Percentiles rank a stretch among this genome's conserved stretches.
Conservation (phyloP, 2,797 vertebrate species). For the Anableps anableps region DNA sequence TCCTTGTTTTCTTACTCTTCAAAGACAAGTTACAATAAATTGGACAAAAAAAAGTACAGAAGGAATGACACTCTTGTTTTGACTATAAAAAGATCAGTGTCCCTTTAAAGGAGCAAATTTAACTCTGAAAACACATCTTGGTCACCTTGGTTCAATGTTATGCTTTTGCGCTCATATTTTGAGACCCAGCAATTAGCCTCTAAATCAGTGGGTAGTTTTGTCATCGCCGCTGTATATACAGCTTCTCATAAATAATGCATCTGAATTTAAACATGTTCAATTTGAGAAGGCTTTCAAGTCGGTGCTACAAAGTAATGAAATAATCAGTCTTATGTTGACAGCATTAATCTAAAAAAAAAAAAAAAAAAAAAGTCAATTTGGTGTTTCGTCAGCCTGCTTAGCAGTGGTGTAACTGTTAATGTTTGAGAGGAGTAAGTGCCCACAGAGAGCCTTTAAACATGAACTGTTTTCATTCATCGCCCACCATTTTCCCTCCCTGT, state of each 20-base stretch:
- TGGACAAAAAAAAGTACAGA: not conserved
- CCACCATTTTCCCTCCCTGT: slow-evolving; percentile 54
- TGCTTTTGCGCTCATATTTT: slow-evolving; percentile 64
- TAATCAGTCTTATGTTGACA: slow-evolving; percentile 82
- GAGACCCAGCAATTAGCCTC: slow-evolving; percentile 76
- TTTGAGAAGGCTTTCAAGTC: slow-evolving; percentile 69
- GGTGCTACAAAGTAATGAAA: slow-evolving; percentile 75
- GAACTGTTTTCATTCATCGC: slow-evolving; percentile 69
- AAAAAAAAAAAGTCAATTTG: slow-evolving; percentile 18
- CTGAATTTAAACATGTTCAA: slow-evolving; percentile 67
- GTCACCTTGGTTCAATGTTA: slow-evolving; percentile 47
- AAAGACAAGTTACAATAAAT: slow-evolving; percentile 56
- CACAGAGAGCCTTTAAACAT: slow-evolving; percentile 66
- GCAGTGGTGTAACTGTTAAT: slow-evolving; percentile 42
- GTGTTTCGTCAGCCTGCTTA: slow-evolving; percentile 26
- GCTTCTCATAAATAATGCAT: slow-evolving; percentile 82
- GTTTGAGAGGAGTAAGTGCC: slow-evolving; percentile 51
- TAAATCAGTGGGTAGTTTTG: slow-evolving; percentile 78
- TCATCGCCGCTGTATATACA: slow-evolving; percentile 61
- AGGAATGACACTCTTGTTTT: slow-evolving; percentile 35
- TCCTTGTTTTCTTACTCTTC: slow-evolving; percentile 74
- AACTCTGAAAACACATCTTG: not conserved
- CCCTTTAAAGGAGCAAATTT: slow-evolving; percentile 31
- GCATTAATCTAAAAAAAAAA: slow-evolving; percentile 43
- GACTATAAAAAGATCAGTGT: slow-evolving; percentile 45